Evolutionary conservation across 2,113 vertebrate species (phyloP).

Genomic region (Rattus norvegicus): DNA sequence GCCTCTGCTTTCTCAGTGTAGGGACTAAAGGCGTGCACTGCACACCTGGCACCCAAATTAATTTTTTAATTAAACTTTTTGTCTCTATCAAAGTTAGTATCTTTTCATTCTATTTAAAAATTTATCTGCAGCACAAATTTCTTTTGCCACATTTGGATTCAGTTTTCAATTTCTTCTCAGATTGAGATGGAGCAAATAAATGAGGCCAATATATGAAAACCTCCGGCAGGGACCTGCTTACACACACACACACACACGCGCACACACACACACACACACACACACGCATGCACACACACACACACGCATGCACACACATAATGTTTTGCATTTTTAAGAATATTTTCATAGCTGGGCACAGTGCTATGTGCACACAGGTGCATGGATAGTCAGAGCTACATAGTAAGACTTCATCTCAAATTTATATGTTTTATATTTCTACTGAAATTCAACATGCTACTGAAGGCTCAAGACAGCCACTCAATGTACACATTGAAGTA

Average conservation of each 20-base stretch:
- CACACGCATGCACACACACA: no score
- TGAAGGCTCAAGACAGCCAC: background rate
- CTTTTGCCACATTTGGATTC: background rate
- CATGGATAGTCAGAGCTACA: background rate
- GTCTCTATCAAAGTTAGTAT: background rate
- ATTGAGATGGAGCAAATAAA: background rate
- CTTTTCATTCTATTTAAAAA: constrained; percentile 14
- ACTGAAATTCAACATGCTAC: background rate
- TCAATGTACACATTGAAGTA: background rate
- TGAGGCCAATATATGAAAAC: background rate
- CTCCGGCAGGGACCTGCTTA: background rate
- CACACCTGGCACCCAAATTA: background rate
- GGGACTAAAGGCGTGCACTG: background rate
- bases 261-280: no score
- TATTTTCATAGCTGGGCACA: background rate
- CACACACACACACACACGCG: no score
- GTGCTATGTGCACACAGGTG: no score
- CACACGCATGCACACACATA: no score
- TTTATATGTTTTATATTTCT: background rate
- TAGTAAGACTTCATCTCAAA: background rate
- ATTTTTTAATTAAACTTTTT: background rate
- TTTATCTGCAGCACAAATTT: constrained; percentile 15
- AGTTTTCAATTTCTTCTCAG: constrained; percentile 21
- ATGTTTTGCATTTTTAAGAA: background rate
- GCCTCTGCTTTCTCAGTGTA: background rate